These are phyloP conservation scores for Eulemur rufifrons DNA, from an alignment of 2,113 vertebrate genomes.

Conservation along the genomic window DNA sequence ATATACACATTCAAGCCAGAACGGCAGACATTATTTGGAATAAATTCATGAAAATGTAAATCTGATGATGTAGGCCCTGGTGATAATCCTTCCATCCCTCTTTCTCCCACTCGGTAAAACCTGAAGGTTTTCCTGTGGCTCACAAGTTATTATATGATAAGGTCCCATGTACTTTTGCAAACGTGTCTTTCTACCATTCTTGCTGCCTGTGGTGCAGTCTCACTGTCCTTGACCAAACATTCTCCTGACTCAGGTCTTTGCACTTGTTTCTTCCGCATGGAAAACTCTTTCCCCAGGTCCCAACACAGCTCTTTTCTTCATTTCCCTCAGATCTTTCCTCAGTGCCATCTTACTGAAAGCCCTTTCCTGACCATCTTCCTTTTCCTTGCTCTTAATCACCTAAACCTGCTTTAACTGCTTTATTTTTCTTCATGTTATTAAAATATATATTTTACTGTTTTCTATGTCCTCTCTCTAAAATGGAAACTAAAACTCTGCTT, in stretches of 20 bases:
- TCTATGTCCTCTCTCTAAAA: too few relatives aligned
- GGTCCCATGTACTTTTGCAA: background rate
- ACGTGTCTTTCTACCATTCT: background rate
- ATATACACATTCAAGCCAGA: background rate
- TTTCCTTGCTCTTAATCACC: background rate
- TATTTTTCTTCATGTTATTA: background rate
- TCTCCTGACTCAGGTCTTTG: background rate
- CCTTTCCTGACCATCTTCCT: background rate
- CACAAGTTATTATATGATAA: background rate
- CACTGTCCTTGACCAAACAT: background rate
- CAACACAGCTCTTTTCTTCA: background rate
- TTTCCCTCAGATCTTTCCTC: background rate
- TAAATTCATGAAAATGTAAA: background rate
- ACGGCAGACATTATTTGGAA: background rate
- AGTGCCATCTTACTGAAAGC: background rate
- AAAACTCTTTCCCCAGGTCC: background rate
- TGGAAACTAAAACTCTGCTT: background rate
- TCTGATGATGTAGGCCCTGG: background rate
- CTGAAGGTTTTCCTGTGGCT: background rate
- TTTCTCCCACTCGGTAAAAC: background rate
- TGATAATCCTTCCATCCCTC: background rate
- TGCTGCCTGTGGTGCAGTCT: background rate
- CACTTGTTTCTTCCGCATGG: too few relatives aligned
- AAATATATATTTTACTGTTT: too few relatives aligned
- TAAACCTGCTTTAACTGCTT: background rate